A percentile compares a stretch with the other conserved stretches of the same genome.
These are phyloP conservation scores for Leptinotarsa peninsularis DNA, from an alignment of 2,888 invertebrate genomes.

Conservation along the genomic window DNA sequence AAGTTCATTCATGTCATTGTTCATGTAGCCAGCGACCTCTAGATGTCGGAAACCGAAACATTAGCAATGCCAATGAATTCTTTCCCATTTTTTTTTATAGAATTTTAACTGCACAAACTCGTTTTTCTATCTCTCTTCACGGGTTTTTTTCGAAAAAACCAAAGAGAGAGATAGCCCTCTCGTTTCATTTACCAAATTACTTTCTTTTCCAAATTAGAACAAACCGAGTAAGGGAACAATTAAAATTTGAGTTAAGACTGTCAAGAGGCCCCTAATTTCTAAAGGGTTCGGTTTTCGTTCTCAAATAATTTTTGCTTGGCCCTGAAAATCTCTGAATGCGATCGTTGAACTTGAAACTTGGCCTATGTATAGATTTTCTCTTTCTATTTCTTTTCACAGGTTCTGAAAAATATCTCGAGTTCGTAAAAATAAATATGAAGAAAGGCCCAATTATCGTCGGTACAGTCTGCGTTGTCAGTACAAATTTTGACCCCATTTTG, in stretches of 20 bases:
- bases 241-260: slow-evolving; percentile 12
- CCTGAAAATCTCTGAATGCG: slow-evolving; percentile 46
- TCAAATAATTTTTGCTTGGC: slow-evolving; percentile 33
- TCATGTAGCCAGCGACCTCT: slow-evolving; percentile 1
- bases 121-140: slow-evolving; percentile 54
- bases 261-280: slow-evolving; percentile 11
- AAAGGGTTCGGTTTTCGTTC: slow-evolving; percentile 5
- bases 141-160: slow-evolving; percentile 56
- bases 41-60: slow-evolving; percentile 1
- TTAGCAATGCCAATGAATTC: not conserved
- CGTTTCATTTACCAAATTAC: slow-evolving; percentile 27
- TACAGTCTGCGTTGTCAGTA: slow-evolving; percentile 59
- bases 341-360: slow-evolving; percentile 62
- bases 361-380: slow-evolving; percentile 28
- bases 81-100: slow-evolving; percentile 21
- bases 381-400: slow-evolving; percentile 65
- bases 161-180: slow-evolving; percentile 51
- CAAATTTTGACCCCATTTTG: slow-evolving; percentile 67
- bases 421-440: slow-evolving; percentile 67
- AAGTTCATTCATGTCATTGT: too few relatives aligned
- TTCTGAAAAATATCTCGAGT: slow-evolving; percentile 64
- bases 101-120: slow-evolving; percentile 49
- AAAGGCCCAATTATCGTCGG: slow-evolving; percentile 63
- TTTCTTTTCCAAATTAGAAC: slow-evolving; percentile 28
- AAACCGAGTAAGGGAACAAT: slow-evolving; percentile 30